These are phyloP conservation scores for Hippoglossus stenolepis DNA, from an alignment of 2,113 vertebrate species.

Conservation along the genomic window DNA sequence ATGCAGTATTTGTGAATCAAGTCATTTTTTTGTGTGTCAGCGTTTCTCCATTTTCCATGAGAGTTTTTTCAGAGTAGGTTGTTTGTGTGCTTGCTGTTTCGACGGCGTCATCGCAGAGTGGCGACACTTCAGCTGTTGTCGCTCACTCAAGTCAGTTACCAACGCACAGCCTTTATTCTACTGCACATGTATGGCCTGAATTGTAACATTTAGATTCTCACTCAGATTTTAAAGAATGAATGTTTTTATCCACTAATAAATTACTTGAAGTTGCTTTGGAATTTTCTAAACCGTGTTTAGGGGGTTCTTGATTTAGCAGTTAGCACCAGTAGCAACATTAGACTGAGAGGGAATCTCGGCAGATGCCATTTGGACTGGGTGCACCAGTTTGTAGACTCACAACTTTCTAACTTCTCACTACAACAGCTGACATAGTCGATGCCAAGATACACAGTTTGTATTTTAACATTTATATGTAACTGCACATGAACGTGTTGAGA, in stretches of 20 bases:
- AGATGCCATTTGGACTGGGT: slow-evolving; percentile 31
- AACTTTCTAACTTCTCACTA: slow-evolving; percentile 30
- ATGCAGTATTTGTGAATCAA: slow-evolving; percentile 77
- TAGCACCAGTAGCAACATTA: slow-evolving; percentile 51
- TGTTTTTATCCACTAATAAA: slow-evolving; percentile 68
- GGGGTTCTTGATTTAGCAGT: slow-evolving; percentile 38
- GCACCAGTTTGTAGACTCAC: slow-evolving; percentile 22
- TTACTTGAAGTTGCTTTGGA: slow-evolving; percentile 65
- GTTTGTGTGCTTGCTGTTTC: slow-evolving; percentile 43
- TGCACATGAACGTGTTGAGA: slow-evolving; percentile 23
- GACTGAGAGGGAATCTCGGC: neutral
- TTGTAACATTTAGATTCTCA: slow-evolving; percentile 58
- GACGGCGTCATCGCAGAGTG: slow-evolving; percentile 20
- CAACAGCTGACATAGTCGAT: slow-evolving; percentile 48
- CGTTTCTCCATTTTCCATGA: slow-evolving; percentile 26
- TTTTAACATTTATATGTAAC: slow-evolving; percentile 60
- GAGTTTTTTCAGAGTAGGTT: slow-evolving; percentile 38
- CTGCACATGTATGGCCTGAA: slow-evolving; percentile 66
- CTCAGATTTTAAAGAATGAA: slow-evolving; percentile 62
- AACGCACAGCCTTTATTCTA: slow-evolving; percentile 68
- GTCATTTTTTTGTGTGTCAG: slow-evolving; percentile 14
- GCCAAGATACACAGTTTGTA: slow-evolving; percentile 69
- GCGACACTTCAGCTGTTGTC: slow-evolving; percentile 5
- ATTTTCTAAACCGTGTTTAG: slow-evolving; percentile 49
- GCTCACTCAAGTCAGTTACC: slow-evolving; percentile 24